These are phyloP conservation scores for Sanderia malayensis DNA, from an alignment of 30 jellyfish, hydroid and myxozoan species.

Conservation along the genomic window DNA sequence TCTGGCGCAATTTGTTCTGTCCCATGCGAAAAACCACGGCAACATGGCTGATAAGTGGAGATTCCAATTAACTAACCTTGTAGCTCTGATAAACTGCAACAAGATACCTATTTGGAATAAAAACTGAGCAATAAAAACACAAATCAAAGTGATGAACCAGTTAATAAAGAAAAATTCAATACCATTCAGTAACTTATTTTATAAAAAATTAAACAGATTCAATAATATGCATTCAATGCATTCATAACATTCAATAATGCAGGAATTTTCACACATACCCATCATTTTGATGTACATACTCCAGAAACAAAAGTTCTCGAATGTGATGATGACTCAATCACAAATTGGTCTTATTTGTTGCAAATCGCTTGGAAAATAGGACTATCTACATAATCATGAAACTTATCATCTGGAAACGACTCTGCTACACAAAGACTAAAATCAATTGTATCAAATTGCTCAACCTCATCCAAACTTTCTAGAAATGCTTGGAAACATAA, in stretches of 20 bases:
- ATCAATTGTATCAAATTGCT: not conserved
- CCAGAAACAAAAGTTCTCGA: constrained; percentile 26
- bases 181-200: no score
- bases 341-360: constrained; percentile 8
- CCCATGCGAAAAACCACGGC: not conserved
- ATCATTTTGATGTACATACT: constrained; percentile 28
- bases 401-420: not conserved
- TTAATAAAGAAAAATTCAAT: not conserved
- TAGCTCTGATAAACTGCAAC: not conserved
- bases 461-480: constrained; percentile 6
- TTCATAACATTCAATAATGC: no score
- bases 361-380: constrained; percentile 7
- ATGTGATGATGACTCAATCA: constrained; percentile 15
- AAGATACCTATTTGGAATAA: not conserved
- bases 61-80: not conserved
- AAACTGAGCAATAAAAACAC: no score
- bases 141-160: not conserved
- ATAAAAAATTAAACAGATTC: no score
- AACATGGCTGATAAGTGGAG: not conserved
- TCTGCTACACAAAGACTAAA: not conserved
- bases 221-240: no score
- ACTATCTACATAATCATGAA: constrained; percentile 14
- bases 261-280: constrained; percentile 35
- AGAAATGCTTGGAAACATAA: no score
- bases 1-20: not conserved